These are phyloP conservation scores for Gymnogyps californianus DNA, from an alignment of 2,113 vertebrate species.

Conservation along the genomic window DNA sequence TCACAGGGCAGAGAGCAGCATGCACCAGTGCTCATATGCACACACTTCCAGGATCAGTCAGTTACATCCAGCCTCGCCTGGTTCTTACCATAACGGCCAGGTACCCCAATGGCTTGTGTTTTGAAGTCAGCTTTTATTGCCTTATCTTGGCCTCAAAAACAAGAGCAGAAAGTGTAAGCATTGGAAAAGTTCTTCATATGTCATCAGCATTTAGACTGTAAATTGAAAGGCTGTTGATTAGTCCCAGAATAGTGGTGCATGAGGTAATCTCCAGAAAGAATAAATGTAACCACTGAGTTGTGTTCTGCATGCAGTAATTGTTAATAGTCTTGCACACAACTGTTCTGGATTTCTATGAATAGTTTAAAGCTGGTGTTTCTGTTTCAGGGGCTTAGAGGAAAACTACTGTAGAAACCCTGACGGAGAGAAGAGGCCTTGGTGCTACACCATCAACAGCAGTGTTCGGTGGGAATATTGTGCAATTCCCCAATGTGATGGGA, in stretches of 20 bases:
- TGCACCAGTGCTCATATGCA: neutral
- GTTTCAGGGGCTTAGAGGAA: conserved; percentile 79
- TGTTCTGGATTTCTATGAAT: neutral
- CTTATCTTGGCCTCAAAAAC: neutral
- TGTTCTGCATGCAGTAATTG: neutral
- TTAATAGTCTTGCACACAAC: neutral
- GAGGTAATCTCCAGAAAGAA: neutral
- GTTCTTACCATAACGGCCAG: rapidly evolving
- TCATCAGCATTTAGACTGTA: neutral
- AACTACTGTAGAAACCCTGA: conserved; percentile 96
- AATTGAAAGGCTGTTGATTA: neutral
- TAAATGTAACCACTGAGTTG: neutral
- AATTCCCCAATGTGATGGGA: conserved; percentile 75
- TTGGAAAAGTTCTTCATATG: neutral
- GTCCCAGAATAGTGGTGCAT: neutral
- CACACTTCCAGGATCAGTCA: neutral
- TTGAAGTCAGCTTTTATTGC: neutral
- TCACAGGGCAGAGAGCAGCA: rapidly evolving
- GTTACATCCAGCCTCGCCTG: neutral
- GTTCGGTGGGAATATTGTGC: conserved; percentile 88
- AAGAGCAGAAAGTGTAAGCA: neutral
- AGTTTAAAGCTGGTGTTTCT: neutral
- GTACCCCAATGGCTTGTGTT: neutral
- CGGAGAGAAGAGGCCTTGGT: conserved; percentile 88
- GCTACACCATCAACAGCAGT: conserved; percentile 79